These are phyloP conservation scores for Addax nasomaculatus DNA, from an alignment of 2,113 vertebrate species.

Conservation along the genomic window DNA sequence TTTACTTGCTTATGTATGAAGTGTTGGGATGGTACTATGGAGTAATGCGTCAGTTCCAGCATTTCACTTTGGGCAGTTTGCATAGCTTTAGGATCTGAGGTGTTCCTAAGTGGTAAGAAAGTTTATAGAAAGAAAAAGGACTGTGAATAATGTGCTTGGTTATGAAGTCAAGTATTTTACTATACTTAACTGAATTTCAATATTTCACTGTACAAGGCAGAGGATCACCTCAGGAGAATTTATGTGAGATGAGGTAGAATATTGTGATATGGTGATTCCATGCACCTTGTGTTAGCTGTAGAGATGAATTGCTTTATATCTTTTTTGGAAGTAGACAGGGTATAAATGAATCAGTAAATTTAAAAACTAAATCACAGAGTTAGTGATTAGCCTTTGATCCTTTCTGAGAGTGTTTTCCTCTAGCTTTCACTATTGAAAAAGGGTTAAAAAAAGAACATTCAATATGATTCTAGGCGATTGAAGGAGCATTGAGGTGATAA, in stretches of 20 bases:
- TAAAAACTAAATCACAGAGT: background rate
- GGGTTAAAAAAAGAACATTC: background rate
- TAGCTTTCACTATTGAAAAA: background rate
- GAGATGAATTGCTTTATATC: background rate
- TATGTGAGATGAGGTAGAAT: background rate
- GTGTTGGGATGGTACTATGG: background rate
- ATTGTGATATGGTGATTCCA: background rate
- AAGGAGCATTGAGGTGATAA: background rate
- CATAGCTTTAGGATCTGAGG: background rate
- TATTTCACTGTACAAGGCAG: background rate
- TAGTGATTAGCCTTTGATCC: background rate
- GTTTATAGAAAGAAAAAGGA: background rate
- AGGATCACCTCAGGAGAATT: background rate
- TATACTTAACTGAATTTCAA: background rate
- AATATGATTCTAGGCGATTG: background rate
- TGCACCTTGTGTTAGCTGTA: background rate
- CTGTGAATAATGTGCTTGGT: background rate
- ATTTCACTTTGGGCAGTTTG: slow-evolving; percentile 30
- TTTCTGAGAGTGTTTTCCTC: background rate
- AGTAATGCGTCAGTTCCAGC: background rate
- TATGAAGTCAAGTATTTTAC: background rate
- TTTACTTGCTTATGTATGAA: background rate
- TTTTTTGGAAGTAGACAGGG: background rate
- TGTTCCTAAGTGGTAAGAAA: background rate
- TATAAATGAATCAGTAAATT: background rate